Evolutionary conservation across 1,140 invertebrate genomes (phyloP), one percentile per base, ranked within the genome.

Genomic region (Bilobella aurantiaca): DNA sequence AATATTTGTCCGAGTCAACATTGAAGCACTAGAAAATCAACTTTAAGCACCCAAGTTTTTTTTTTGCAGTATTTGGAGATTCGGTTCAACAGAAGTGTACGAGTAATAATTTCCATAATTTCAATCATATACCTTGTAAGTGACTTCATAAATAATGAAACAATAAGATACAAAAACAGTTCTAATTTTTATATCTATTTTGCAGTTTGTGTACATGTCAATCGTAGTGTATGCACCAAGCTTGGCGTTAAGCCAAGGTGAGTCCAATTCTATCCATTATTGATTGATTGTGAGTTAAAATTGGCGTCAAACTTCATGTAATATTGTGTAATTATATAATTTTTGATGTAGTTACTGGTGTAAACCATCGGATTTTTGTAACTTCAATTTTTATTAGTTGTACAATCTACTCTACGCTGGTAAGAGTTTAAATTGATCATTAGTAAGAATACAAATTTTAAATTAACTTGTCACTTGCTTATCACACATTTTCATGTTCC

Each of bases 351-450:
- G 34, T 18, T 42, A 18, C 34, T 18, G 8, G 34, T 42, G 34
- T 18, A n/a, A n/a, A n/a, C n/a, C n/a, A n/a, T n/a, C n/a, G n/a
- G n/a, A n/a, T n/a, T n/a, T n/a, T n/a, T n/a, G n/a, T n/a, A n/a
- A n/a, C n/a, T 42, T 8, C 34, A 42, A 42, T 42, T 42, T 42
- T 42, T 18, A 12, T 42, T 12, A 8, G 12, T 8, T 47, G 29
- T 63, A 27, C 25, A 3, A 14, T 37, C 28, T 18, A 62, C 14
- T 62, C 16, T 47, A 31, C 47, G 5, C 57, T 53, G 62, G 62
- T n/a, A 64, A 42, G n/a, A 12, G 14, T 8, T 12, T 21, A 12
- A 91, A 42, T n/a, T n/a, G n/a, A n/a, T n/a, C n/a, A n/a, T n/a
- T n/a, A n/a, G n/a, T n/a, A n/a, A n/a, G n/a, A n/a, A n/a, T n/a